Conservation (phyloP, 2,113 vertebrate genomes). For the Tor tambroides region DNA sequence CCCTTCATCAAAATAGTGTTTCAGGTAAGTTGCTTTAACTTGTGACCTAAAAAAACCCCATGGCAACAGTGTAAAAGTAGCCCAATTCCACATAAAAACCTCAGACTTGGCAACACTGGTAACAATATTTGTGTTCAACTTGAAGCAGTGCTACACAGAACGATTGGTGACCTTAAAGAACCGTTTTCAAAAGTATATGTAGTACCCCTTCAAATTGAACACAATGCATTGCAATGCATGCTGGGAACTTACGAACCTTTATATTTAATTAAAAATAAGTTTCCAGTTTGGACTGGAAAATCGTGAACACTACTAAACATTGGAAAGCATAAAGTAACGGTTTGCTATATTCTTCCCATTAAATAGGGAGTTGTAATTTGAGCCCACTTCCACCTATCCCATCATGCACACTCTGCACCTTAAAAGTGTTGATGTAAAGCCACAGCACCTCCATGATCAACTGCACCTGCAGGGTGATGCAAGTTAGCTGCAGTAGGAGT, state of each 20-base stretch:
- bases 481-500: conserved; percentile 17
- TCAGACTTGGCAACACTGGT: too few relatives aligned
- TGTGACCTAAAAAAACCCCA: too few relatives aligned
- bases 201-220: too few relatives aligned
- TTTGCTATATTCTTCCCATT: neutral
- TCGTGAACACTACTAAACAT: neutral
- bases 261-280: too few relatives aligned
- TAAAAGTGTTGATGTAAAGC: conserved; percentile 1
- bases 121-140: too few relatives aligned
- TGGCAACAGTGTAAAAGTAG: too few relatives aligned
- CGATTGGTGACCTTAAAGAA: too few relatives aligned
- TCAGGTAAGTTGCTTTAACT: too few relatives aligned
- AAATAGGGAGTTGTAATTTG: neutral
- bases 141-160: too few relatives aligned
- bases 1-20: neutral
- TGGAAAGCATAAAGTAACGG: neutral
- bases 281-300: neutral
- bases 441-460: conserved; percentile 8
- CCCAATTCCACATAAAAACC: too few relatives aligned
- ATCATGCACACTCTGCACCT: neutral
- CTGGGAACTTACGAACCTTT: neutral
- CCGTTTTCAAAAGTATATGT: too few relatives aligned
- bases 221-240: neutral
- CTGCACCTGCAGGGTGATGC: conserved; percentile 24
- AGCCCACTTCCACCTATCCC: neutral